A percentile compares a stretch with the other conserved stretches of the same genome.
These are phyloP conservation scores for Gryllus longicercus DNA, from an alignment of 2,888 invertebrate species.

Conservation along the genomic window DNA sequence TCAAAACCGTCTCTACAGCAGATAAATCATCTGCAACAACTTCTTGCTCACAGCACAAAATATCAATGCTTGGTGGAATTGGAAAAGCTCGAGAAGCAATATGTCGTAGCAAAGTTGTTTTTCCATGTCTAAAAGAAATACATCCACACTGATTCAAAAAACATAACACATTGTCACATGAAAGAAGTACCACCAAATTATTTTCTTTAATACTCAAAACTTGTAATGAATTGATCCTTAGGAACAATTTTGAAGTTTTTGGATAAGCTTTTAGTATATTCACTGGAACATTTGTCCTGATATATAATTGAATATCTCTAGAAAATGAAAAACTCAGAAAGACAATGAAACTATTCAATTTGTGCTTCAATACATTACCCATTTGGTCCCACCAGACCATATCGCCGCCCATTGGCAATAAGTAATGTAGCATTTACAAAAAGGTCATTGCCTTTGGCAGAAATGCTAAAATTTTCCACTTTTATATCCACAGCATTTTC, in stretches of 20 bases:
- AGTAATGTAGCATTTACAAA: slow-evolving; percentile 93
- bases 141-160: not conserved
- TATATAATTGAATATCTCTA: not conserved
- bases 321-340: too few species aligned
- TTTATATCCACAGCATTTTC: slow-evolving; percentile 97
- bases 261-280: not conserved
- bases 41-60: slow-evolving; percentile 96
- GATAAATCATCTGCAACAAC: slow-evolving; percentile 91
- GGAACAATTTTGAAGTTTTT: too few species aligned
- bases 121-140: slow-evolving; percentile 72
- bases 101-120: slow-evolving; percentile 93
- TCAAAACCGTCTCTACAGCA: slow-evolving; percentile 89
- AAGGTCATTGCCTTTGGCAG: slow-evolving; percentile 94
- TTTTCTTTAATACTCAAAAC: too few species aligned
- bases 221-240: too few species aligned
- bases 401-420: slow-evolving; percentile 89
- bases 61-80: slow-evolving; percentile 94
- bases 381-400: slow-evolving; percentile 97
- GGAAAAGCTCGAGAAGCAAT: slow-evolving; percentile 85
- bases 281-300: not conserved
- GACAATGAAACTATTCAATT: not conserved
- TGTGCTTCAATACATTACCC: slow-evolving; percentile 55
- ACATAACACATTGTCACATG: not conserved
- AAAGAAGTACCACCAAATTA: too few species aligned
- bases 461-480: slow-evolving; percentile 96